Evolutionary conservation across 1,140 invertebrate species (phyloP).

Genomic region (Aethina tumida): DNA sequence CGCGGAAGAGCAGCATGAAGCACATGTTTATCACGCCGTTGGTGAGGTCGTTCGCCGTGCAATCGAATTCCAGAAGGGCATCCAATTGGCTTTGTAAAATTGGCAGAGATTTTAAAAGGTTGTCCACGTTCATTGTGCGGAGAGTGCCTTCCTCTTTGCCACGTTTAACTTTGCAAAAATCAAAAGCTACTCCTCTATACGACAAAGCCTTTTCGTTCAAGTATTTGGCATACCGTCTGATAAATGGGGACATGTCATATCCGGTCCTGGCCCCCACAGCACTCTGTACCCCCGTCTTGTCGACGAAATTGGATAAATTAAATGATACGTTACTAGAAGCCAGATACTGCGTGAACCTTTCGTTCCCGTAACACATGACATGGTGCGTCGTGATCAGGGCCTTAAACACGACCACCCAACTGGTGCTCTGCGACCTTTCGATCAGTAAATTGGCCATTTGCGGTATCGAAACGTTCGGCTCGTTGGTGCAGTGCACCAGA

Average conservation of each 20-base stretch:
- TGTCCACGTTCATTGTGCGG: constrained; percentile 94
- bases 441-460: constrained; percentile 97
- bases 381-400: constrained; percentile 97
- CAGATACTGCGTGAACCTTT: constrained; percentile 99
- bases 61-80: constrained; percentile 95
- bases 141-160: constrained; percentile 96
- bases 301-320: constrained; percentile 93
- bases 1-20: constrained; percentile 97
- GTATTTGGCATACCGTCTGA: constrained; percentile 97
- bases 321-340: constrained; percentile 99
- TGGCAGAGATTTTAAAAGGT: constrained; percentile 94
- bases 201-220: constrained; percentile 98
- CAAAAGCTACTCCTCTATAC: constrained; percentile 96
- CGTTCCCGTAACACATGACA: constrained; percentile 98
- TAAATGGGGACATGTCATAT: constrained; percentile 99
- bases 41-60: constrained; percentile 90
- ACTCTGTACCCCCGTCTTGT: constrained; percentile 89
- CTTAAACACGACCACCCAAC: constrained; percentile 99
- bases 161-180: constrained; percentile 99
- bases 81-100: constrained; percentile 93
- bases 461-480: constrained; percentile 99
- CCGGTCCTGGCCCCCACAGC: constrained; percentile 53
- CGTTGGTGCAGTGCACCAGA: constrained; percentile 98
- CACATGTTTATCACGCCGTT: constrained; percentile 99
- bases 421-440: constrained; percentile 93